phyloP scores from a whole-genome alignment of 2,888 invertebrate genomes.

The Perithous albicinctus region DNA sequence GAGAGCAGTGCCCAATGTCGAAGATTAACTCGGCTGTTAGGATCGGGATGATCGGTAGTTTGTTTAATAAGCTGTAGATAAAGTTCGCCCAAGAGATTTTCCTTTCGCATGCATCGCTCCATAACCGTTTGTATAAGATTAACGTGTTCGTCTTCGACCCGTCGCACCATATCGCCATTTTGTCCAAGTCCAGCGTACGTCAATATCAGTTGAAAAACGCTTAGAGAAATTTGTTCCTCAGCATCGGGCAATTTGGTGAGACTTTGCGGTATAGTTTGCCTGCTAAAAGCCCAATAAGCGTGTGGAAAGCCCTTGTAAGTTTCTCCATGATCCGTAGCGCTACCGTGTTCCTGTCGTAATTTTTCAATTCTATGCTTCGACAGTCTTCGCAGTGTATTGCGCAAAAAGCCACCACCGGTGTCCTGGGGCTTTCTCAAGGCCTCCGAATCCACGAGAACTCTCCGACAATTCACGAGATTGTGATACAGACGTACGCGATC shows the following conservation, averaged over 20 bases:
- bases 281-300: slow-evolving; percentile 96
- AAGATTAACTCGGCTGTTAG: slow-evolving; percentile 93
- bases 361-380: slow-evolving; percentile 94
- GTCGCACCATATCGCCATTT: slow-evolving; percentile 88
- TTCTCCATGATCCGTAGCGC: slow-evolving; percentile 89
- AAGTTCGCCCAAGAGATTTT: slow-evolving; percentile 94
- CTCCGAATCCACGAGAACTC: slow-evolving; percentile 93
- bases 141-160: slow-evolving; percentile 95
- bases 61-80: slow-evolving; percentile 97
- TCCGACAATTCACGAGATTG: slow-evolving; percentile 93
- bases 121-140: slow-evolving; percentile 95
- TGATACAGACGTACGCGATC: slow-evolving; percentile 95
- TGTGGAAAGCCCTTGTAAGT: slow-evolving; percentile 95
- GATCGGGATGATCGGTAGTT: slow-evolving; percentile 96
- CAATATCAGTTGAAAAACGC: slow-evolving; percentile 95
- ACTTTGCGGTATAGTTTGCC: slow-evolving; percentile 92
- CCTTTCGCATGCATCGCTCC: slow-evolving; percentile 96
- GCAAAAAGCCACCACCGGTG: slow-evolving; percentile 93
- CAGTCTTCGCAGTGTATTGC: slow-evolving; percentile 94
- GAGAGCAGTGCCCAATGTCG: slow-evolving; percentile 97
- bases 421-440: slow-evolving; percentile 93
- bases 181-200: slow-evolving; percentile 94
- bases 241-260: slow-evolving; percentile 94
- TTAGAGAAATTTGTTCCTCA: slow-evolving; percentile 94
- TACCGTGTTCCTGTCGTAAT: slow-evolving; percentile 89